A percentile compares a stretch with the other conserved stretches of the same genome.
These are phyloP conservation scores for Scolopax bukidnonensis DNA, from an alignment of 2,797 vertebrate genomes.

Conservation along the genomic window DNA sequence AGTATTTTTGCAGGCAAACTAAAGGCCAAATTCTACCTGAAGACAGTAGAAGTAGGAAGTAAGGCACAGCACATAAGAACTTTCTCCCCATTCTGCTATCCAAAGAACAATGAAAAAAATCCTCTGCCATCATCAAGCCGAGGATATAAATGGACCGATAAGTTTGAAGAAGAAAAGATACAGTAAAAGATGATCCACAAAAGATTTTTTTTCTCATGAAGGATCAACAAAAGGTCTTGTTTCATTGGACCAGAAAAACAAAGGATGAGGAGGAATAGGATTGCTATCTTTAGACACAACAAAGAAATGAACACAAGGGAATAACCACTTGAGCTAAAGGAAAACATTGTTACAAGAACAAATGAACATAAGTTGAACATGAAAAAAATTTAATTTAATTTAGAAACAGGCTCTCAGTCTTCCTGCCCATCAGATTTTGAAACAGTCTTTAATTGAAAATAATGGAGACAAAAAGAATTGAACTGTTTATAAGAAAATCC, in stretches of 20 bases:
- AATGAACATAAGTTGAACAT: background rate
- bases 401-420: background rate
- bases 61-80: background rate
- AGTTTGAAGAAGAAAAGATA: background rate
- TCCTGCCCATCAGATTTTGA: background rate
- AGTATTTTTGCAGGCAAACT: background rate
- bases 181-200: background rate
- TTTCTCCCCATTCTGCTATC: background rate
- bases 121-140: background rate
- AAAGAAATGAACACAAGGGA: background rate
- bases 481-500: background rate
- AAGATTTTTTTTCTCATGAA: background rate
- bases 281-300: background rate
- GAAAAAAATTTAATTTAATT: conserved; percentile 39
- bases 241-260: background rate
- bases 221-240: background rate
- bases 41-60: background rate
- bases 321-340: background rate
- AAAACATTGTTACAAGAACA: background rate
- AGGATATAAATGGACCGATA: background rate
- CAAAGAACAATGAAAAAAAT: background rate
- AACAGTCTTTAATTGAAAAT: background rate
- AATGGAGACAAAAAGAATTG: background rate
- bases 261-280: background rate
- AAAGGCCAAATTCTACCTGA: background rate